Evolutionary conservation across 2,888 invertebrate genomes (phyloP), one percentile per base, ranked within the genome.

Genomic region (Resseliella maxima): DNA sequence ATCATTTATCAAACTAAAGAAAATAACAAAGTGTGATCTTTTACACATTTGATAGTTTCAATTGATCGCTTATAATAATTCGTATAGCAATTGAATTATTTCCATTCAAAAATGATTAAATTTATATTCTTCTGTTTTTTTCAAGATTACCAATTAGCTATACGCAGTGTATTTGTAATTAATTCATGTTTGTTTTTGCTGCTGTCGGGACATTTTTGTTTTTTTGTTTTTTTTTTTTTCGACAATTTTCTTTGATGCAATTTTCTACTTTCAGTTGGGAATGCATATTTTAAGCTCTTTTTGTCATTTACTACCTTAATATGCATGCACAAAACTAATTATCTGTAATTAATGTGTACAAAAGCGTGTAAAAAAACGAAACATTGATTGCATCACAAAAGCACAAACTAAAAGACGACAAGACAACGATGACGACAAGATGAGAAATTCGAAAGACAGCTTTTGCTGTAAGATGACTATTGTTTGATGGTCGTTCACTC

Each of bases 281-380:
- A n/a, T n/a, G n/a, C 64, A 64, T 27, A 64, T 64, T 64, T 64
- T 64, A 18, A 54, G 18, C 24, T 54, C 21, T 35, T 81, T 1
- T 83, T n/a, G n/a, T 38, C 81, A 81, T 81, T 59, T 59, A 24
- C 24, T 24, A 59, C 24, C 38, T 83, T 24, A 83, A 83, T 72
- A 72, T 83, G 36, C 38, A 83, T 83, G n/a, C 24, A 38, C 21
- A 24, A 24, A 38, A 83, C 83, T 83, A 83, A 83, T 83, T 83
- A 83, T 83, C 38, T 24, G 83, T 83, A 83, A 83, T 83, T 83
- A 83, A 83, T 83, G 83, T 10, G 38, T 83, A 38, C 38, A 83
- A 38, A 35, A 83, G 24, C 38, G 36, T 83, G 38, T 36, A 36
- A 83, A 38, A 38, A 83, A 2, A 0, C 2, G 38, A 38, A 15